Conservation (phyloP, 92 coral and sea anemone species). For the Parazoanthus darwini region DNA sequence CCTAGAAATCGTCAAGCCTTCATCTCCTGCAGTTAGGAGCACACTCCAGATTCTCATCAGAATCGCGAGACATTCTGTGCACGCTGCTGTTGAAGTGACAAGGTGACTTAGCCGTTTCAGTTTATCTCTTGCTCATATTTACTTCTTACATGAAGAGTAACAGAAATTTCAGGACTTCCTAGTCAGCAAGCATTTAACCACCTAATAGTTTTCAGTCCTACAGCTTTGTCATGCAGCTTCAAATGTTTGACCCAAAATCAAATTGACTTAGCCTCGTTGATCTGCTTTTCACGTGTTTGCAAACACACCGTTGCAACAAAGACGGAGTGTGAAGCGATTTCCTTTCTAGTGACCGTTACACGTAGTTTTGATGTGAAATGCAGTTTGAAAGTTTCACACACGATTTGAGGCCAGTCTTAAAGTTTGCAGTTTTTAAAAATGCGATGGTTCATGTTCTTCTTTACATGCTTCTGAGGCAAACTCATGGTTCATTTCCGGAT, state of each 20-base stretch:
- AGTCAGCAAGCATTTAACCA: not conserved
- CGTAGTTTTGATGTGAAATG: not conserved
- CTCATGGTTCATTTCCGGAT: not conserved
- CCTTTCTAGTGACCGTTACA: not conserved
- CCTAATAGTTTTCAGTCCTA: not conserved
- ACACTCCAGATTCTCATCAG: constrained; percentile 73
- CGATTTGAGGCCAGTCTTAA: no score
- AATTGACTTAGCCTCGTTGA: no score
- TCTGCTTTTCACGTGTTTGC: no score
- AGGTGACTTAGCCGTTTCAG: not conserved
- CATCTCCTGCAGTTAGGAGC: constrained; percentile 68
- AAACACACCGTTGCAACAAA: not conserved
- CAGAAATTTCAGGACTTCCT: not conserved
- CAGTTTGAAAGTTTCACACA: not conserved
- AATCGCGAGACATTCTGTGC: constrained; percentile 84
- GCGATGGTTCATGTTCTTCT: not conserved
- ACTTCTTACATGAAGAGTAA: not conserved
- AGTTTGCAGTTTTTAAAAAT: no score
- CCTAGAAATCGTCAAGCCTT: constrained; percentile 89
- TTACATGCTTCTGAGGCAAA: not conserved
- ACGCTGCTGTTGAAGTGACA: constrained; percentile 73
- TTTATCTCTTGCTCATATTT: not conserved
- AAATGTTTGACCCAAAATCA: not conserved
- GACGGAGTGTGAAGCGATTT: not conserved
- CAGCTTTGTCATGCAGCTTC: not conserved